Conservation (phyloP, 1,140 invertebrate genomes). For the Arctopsyche grandis region DNA sequence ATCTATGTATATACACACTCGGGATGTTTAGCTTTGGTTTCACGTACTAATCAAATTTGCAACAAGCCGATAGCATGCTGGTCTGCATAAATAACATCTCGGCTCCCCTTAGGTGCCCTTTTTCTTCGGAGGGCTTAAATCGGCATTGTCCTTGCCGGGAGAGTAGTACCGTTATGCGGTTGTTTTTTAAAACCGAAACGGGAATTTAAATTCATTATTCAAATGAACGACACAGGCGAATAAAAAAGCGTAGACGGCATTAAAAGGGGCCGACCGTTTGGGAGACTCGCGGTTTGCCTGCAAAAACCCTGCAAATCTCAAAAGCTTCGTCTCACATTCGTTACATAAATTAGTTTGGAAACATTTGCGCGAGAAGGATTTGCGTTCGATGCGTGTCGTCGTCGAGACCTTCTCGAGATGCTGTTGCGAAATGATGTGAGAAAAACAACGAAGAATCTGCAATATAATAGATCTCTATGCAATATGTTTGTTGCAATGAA, state of each 20-base stretch:
- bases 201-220: conserved; percentile 54
- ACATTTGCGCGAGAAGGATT: neutral
- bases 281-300: neutral
- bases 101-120: conserved; percentile 4
- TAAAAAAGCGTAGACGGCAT: conserved; percentile 32
- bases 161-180: conserved; percentile 22
- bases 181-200: conserved; percentile 32
- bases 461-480: no score
- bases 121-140: neutral
- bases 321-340: neutral
- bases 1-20: neutral
- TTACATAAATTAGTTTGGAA: neutral
- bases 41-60: conserved; percentile 30
- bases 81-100: conserved; percentile 27
- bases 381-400: neutral
- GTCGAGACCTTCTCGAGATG: neutral
- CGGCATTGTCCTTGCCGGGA: conserved; percentile 34
- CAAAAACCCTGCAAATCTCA: conserved; percentile 18
- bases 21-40: neutral
- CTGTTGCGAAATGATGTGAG: neutral
- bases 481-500: neutral
- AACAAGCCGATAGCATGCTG: conserved; percentile 15
- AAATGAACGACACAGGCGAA: conserved; percentile 34
- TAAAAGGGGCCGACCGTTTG: conserved; percentile 23
- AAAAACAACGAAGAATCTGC: neutral